A percentile compares a stretch with the other conserved stretches of the same genome.
Evolutionary conservation across 2,797 vertebrate genomes (phyloP).

Genomic region (Alexandromys oeconomus): DNA sequence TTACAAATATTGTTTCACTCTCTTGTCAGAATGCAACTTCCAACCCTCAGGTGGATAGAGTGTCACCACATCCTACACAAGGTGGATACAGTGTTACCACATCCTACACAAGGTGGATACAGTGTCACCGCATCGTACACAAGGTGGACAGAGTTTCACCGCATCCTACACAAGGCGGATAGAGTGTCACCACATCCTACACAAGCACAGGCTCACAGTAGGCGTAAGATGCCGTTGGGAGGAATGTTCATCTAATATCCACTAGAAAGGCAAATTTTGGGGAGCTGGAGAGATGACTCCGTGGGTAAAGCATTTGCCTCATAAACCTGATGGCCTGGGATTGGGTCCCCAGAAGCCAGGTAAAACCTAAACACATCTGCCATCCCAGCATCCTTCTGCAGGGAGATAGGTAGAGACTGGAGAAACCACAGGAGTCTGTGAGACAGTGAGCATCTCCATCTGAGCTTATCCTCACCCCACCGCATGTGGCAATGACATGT

Average conservation of each 20-base stretch:
- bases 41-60: not conserved
- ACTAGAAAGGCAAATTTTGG: not conserved
- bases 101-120: too few species aligned
- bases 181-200: not conserved
- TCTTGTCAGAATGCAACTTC: not conserved
- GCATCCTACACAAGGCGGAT: not conserved
- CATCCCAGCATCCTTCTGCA: not conserved
- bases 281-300: not conserved
- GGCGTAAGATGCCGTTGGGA: not conserved
- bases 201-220: not conserved
- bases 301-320: not conserved
- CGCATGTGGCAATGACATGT: not conserved
- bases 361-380: not conserved
- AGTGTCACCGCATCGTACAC: too few species aligned
- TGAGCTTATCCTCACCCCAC: not conserved
- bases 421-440: too few species aligned
- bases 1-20: not conserved
- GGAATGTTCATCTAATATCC: not conserved
- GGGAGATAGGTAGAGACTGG: not conserved
- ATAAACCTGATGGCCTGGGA: not conserved
- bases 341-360: not conserved
- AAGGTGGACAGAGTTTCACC: too few species aligned
- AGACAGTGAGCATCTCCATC: not conserved
- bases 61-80: too few species aligned
- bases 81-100: too few species aligned